Evolutionary conservation across 2,797 vertebrate genomes (phyloP).

Genomic region (Philypnodon macrostomus): DNA sequence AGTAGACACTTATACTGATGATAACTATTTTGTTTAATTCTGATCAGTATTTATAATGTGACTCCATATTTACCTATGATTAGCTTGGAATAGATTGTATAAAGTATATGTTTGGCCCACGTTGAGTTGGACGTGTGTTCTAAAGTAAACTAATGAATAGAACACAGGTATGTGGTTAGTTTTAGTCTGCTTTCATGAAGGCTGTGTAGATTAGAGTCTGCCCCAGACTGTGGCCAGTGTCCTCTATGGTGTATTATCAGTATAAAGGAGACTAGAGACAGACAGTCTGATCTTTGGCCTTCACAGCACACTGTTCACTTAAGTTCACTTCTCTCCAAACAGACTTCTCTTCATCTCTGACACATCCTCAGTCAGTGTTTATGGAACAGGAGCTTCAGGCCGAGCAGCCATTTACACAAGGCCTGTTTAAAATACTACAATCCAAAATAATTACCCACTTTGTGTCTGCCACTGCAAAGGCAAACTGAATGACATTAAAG

Average conservation of each 20-base stretch:
- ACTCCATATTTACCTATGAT: too few species aligned
- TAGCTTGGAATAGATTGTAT: too few species aligned
- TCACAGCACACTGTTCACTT: slow-evolving; percentile 37
- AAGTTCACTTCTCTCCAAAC: slow-evolving; percentile 37
- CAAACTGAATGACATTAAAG: slow-evolving; percentile 53
- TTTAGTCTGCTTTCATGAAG: slow-evolving; percentile 18
- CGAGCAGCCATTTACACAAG: slow-evolving; percentile 42
- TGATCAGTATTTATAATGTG: too few species aligned
- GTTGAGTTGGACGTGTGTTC: too few species aligned
- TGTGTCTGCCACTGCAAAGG: slow-evolving; percentile 34
- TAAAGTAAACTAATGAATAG: slow-evolving; percentile 28
- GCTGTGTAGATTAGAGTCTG: slow-evolving; percentile 1
- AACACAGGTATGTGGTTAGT: slow-evolving; percentile 12
- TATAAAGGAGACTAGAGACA: too few species aligned
- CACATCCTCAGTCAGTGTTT: slow-evolving; percentile 46
- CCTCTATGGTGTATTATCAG: slow-evolving; percentile 47
- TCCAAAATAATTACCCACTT: slow-evolving; percentile 56
- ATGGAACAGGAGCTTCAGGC: slow-evolving; percentile 43
- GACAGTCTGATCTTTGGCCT: slow-evolving; percentile 55
- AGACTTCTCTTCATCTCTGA: slow-evolving; percentile 39
- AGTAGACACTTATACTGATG: too few species aligned
- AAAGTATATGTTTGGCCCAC: too few species aligned
- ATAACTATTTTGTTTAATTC: too few species aligned
- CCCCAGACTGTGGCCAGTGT: slow-evolving; percentile 33
- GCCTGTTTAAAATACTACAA: slow-evolving; percentile 39